Conservation (phyloP, 2,113 vertebrate genomes). For the Cyphomyrus discorhynchus region DNA sequence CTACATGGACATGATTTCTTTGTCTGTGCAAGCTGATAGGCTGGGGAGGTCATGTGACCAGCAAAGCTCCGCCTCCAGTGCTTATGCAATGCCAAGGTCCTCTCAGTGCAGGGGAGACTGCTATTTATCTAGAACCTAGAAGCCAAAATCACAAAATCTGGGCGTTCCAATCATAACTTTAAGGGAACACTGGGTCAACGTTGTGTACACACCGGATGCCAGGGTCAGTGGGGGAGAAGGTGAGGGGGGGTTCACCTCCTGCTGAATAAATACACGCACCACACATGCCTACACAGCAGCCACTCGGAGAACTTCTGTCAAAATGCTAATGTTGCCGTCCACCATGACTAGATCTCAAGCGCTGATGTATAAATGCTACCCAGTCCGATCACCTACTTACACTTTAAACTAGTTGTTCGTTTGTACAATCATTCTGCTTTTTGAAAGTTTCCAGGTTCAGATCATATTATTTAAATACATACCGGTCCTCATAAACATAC, state of each 20-base stretch:
- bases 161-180: not conserved
- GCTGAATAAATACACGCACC: not conserved
- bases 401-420: not conserved
- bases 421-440: not conserved
- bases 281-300: not conserved
- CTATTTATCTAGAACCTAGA: not conserved
- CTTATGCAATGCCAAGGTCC: not conserved
- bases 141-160: not conserved
- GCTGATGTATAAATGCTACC: not conserved
- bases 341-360: not conserved
- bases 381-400: not conserved
- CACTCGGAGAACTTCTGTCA: not conserved
- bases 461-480: not conserved
- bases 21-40: not conserved
- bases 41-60: not conserved
- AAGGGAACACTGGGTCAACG: not conserved
- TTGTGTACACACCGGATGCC: not conserved
- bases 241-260: not conserved
- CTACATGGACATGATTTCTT: not conserved
- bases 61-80: not conserved
- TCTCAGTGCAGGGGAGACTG: not conserved
- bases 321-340: not conserved
- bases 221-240: not conserved
- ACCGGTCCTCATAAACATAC: not conserved
- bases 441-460: not conserved